Evolutionary conservation across 2,888 invertebrate genomes (phyloP), one percentile per base, ranked within the genome.

Genomic region (Stenurella melanura): DNA sequence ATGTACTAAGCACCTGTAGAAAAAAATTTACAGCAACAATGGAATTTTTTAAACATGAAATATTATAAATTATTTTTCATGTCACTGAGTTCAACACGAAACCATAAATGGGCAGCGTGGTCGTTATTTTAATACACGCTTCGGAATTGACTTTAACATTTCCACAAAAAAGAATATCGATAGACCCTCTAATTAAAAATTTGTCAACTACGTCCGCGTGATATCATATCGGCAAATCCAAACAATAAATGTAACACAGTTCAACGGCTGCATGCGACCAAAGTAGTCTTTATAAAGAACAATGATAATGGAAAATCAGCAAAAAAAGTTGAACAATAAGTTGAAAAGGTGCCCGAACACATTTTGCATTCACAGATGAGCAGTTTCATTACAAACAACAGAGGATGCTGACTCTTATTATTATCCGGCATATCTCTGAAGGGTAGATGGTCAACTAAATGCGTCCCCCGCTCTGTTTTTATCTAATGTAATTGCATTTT

Each of bases 401-500:
- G 50, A 34, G 60, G 19, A 61, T 15, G 54, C 19, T 34, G 42
- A n/a, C 54, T 34, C 66, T 58, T 58, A 58, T 66, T 58, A 58
- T 66, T 61, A 17, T 54, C 73, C n/a, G 5, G 19, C 19, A 38
- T 63, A 66, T 66, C 57, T 38, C 67, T 42, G 58, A 64, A 66
- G 56, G 73, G 38, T 66, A 17, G 72, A 54, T 72, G 72, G 72
- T 72, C 73, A 66, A 61, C 30, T 67, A 30, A 68, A 72, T 66
- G 60, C 15, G 63, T 64, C 76, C 72, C 67, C 50, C 54, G 67
- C 74, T 76, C 71, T 77, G 77, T 82, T 82, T 81, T 82, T 82
- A 83, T 80, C 80, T 74, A 71, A 69, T 75, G 78, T 82, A 83
- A 85, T 84, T 83, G 81, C 81, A 77, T 82, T 81, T 82, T 74